These are phyloP conservation scores for Euleptes europaea DNA, from an alignment of 2,113 vertebrate genomes.

Conservation along the genomic window DNA sequence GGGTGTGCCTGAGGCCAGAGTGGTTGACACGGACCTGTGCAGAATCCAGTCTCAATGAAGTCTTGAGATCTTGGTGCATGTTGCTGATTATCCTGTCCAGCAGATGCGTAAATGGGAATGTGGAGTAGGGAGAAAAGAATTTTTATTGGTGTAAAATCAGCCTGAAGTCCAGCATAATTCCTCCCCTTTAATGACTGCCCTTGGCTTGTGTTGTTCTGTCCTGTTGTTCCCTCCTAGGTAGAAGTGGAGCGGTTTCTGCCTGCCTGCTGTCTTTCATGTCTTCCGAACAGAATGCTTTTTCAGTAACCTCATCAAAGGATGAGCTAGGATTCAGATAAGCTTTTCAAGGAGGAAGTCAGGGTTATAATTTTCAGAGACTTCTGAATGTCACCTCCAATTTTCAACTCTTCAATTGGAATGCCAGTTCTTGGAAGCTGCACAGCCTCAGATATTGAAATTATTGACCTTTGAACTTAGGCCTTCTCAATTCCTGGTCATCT, in stretches of 20 bases:
- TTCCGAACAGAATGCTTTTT: slow-evolving; percentile 70
- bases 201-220: slow-evolving; percentile 38
- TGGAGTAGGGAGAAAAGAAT: slow-evolving; percentile 12
- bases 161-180: slow-evolving; percentile 20
- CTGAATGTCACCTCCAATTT: slow-evolving; percentile 87
- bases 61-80: no score
- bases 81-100: neutral
- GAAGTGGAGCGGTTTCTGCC: slow-evolving; percentile 48
- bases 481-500: slow-evolving; percentile 72
- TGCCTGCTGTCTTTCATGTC: slow-evolving; percentile 77
- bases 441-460: slow-evolving; percentile 81
- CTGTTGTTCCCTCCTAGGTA: slow-evolving; percentile 65
- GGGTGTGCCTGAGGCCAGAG: no score
- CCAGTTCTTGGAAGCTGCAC: slow-evolving; percentile 69
- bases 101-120: neutral
- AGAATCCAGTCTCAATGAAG: fast-evolving
- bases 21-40: neutral
- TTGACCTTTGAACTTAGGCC: slow-evolving; percentile 70
- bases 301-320: slow-evolving; percentile 83
- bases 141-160: neutral
- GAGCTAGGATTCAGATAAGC: slow-evolving; percentile 82
- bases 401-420: slow-evolving; percentile 69
- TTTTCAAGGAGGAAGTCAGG: slow-evolving; percentile 82
- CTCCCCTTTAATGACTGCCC: slow-evolving; percentile 66
- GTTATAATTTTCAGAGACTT: slow-evolving; percentile 85